Evolutionary conservation across 2,888 invertebrate species (phyloP), one percentile per base, ranked within the genome.

Genomic region (Macaria liturata): DNA sequence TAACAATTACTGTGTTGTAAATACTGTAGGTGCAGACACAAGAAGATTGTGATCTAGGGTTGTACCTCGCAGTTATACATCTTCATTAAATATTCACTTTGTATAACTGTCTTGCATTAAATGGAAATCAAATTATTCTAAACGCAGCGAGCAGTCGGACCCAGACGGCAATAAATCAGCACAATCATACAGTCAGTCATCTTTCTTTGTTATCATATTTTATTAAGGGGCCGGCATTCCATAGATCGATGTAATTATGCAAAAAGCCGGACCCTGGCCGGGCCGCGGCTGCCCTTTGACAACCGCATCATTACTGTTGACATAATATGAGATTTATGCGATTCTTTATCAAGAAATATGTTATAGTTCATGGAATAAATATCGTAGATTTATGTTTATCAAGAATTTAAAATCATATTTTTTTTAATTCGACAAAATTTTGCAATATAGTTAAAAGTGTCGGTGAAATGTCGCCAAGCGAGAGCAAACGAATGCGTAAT

Each of bases 171-270:
- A 86, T 86, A 87, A 86, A 84, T 88, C 82, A 81, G 72, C 73
- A 69, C 78, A 77, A 80, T 86, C 81, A 85, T 68, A 73, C 72
- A 81, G 80, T 78, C 80, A 84, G 86, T 88, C 84, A 89, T 88
- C 83, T 89, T 89, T 85, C 83, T 89, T 91, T 90, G 86, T 90
- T 89, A 89, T 88, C 76, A 90, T 88, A 86, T 42, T 88, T 37
- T 37, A 37, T 89, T 85, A 85, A 82, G 77, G 81, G 81, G 80
- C 20, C 86, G 83, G 78, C 87, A 90, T 91, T 91, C 90, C 87
- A 79, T 80, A 75, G 78, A 80, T 80, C 76, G 78, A 71, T 77
- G 76, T 89, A 88, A 91, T 91, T 91, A 91, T 91, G 91, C 89
- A 91, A 90, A 90, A 91, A 91, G 85, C 86, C 83, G 88, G 88